These are phyloP conservation scores for Takifugu rubripes DNA, from an alignment of 2,797 vertebrate species.

Conservation along the genomic window DNA sequence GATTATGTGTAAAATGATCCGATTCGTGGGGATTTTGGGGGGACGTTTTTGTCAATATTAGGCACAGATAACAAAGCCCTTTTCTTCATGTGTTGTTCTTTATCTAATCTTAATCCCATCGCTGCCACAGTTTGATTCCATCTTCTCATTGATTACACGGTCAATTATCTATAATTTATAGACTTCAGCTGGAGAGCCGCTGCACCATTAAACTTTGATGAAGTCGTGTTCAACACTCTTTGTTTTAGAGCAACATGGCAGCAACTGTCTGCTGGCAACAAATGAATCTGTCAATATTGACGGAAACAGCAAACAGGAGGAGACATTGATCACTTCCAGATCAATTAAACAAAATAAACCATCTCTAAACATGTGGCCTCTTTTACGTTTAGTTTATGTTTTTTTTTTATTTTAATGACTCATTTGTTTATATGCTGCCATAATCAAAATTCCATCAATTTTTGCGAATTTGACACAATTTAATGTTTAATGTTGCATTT, in stretches of 20 bases:
- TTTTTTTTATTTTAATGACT: not conserved
- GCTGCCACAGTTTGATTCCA: slow-evolving; percentile 51
- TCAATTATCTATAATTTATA: slow-evolving; percentile 71
- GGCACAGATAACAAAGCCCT: slow-evolving; percentile 84
- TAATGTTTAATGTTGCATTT: no score
- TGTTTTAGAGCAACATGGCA: slow-evolving; percentile 62
- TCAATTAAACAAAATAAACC: not conserved
- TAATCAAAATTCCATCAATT: not conserved
- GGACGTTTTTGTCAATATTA: no score
- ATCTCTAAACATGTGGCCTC: no score
- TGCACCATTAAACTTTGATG: slow-evolving; percentile 65
- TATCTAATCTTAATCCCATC: slow-evolving; percentile 30
- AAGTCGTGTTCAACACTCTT: slow-evolving; percentile 67
- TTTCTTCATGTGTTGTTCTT: not conserved
- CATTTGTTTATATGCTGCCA: no score
- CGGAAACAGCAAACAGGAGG: slow-evolving; percentile 5
- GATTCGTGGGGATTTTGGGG: no score
- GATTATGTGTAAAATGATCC: no score
- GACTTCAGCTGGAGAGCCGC: slow-evolving; percentile 53
- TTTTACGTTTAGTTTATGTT: not conserved
- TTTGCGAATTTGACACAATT: no score
- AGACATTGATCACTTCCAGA: not conserved
- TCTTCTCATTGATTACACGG: slow-evolving; percentile 68
- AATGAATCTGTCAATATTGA: slow-evolving; percentile 39
- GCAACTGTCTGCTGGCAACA: slow-evolving; percentile 45